These are phyloP conservation scores for Meta bourneti DNA, from an alignment of 2,888 invertebrate species.

Conservation along the genomic window DNA sequence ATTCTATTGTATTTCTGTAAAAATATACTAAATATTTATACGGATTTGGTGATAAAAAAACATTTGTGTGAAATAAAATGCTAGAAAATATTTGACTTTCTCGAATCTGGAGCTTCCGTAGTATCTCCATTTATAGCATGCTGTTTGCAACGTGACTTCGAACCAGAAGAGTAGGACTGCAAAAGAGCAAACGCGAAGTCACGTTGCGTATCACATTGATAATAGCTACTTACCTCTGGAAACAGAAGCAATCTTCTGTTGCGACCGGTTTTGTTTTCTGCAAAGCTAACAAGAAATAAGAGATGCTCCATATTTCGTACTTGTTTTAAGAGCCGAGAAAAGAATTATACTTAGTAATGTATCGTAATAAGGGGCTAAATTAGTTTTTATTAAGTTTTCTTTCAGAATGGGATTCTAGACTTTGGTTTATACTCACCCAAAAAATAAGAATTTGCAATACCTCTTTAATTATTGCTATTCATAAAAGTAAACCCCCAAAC, in stretches of 20 bases:
- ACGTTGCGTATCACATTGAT: constrained; percentile 60
- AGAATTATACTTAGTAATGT: too few relatives aligned
- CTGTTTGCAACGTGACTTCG: constrained; percentile 76
- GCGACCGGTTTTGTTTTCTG: neutral
- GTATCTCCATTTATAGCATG: constrained; percentile 58
- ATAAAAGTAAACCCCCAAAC: too few relatives aligned
- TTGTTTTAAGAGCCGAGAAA: too few relatives aligned
- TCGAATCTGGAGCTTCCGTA: constrained; percentile 41
- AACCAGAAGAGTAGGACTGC: constrained; percentile 40
- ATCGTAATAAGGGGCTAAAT: too few relatives aligned
- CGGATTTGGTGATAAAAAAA: neutral
- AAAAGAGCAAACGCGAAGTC: constrained; percentile 34
- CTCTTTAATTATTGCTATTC: too few relatives aligned
- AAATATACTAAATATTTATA: neutral
- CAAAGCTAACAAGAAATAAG: neutral
- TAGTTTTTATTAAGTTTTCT: too few relatives aligned
- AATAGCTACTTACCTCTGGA: neutral
- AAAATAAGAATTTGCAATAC: too few relatives aligned
- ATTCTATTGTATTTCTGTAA: neutral
- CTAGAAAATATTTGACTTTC: neutral
- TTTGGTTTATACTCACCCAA: too few relatives aligned
- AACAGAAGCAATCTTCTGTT: neutral
- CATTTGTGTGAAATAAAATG: neutral
- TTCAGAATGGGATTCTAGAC: too few relatives aligned
- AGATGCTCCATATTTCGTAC: neutral